Evolutionary conservation across 2,113 vertebrate genomes (phyloP).

Genomic region (Heterotis niloticus): DNA sequence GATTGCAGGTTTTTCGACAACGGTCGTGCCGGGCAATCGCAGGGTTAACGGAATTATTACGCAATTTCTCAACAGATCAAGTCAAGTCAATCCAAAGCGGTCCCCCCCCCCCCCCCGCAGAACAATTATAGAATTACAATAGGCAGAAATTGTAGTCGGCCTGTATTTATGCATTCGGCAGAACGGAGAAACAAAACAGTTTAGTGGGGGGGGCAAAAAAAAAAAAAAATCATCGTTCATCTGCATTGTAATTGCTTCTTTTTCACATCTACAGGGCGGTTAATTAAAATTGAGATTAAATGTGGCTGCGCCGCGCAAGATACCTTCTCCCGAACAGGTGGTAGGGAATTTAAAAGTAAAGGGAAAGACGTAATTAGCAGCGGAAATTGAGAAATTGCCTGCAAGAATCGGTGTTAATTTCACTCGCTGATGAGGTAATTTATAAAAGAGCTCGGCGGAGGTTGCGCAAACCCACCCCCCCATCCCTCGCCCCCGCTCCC

Average conservation of each 20-base stretch:
- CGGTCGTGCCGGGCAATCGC: too few species aligned
- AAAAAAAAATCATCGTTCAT: slow-evolving; percentile 97
- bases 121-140: slow-evolving; percentile 99
- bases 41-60: slow-evolving; percentile 91
- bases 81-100: slow-evolving; percentile 78
- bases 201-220: slow-evolving; percentile 91
- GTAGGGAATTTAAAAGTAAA: slow-evolving; percentile 99
- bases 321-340: slow-evolving; percentile 99
- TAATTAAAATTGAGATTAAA: slow-evolving; percentile 99
- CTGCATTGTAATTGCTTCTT: slow-evolving; percentile 99
- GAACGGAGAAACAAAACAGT: slow-evolving; percentile 99
- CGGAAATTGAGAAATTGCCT: slow-evolving; percentile 99
- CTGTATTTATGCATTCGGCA: slow-evolving; percentile 99
- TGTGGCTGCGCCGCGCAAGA: slow-evolving; percentile 96
- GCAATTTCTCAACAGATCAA: slow-evolving; percentile 95
- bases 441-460: slow-evolving; percentile 89
- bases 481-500: slow-evolving; percentile 58
- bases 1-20: neutral
- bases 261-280: slow-evolving; percentile 99
- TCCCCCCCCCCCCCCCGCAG: slow-evolving; percentile 68
- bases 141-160: slow-evolving; percentile 92
- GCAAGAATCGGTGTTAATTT: slow-evolving; percentile 99
- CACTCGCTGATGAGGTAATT: slow-evolving; percentile 99
- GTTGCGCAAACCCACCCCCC: slow-evolving; percentile 75
- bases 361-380: slow-evolving; percentile 99